Evolutionary conservation across 2,888 invertebrate species (phyloP).

Genomic region (Leucania comma): DNA sequence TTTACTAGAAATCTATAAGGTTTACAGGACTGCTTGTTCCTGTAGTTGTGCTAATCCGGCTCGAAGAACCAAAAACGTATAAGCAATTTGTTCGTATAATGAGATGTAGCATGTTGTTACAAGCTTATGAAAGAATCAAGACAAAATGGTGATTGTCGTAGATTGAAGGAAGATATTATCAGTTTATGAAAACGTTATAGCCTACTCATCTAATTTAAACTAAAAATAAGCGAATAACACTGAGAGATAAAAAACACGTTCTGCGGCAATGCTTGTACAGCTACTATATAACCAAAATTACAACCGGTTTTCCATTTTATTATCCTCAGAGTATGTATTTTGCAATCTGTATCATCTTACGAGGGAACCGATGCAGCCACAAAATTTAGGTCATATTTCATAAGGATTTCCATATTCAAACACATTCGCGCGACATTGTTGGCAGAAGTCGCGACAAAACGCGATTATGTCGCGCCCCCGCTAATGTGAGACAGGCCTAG

Average conservation of each 20-base stretch:
- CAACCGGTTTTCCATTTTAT: slow-evolving; percentile 7
- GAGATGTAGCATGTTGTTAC: not conserved
- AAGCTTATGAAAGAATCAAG: not conserved
- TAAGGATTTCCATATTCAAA: slow-evolving; percentile 49
- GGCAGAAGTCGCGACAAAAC: slow-evolving; percentile 52
- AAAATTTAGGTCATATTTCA: slow-evolving; percentile 29
- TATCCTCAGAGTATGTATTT: not conserved
- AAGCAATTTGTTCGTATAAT: not conserved
- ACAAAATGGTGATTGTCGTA: not conserved
- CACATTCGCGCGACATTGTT: slow-evolving; percentile 37
- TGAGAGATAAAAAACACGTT: not conserved
- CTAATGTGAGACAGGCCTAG: slow-evolving; percentile 48
- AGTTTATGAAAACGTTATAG: not conserved
- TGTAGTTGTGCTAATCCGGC: not conserved
- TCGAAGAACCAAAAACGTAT: not conserved
- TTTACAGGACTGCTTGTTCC: not conserved
- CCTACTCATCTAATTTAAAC: not conserved
- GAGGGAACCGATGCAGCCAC: slow-evolving; percentile 1
- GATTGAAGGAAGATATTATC: not conserved
- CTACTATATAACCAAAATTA: not conserved
- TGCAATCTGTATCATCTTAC: not conserved
- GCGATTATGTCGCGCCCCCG: slow-evolving; percentile 55
- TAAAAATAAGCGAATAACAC: not conserved
- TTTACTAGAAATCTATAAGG: too few species aligned
- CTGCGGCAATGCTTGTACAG: not conserved